Conservation (phyloP, 2,888 invertebrate species). For the Dolichopus griseipennis region DNA sequence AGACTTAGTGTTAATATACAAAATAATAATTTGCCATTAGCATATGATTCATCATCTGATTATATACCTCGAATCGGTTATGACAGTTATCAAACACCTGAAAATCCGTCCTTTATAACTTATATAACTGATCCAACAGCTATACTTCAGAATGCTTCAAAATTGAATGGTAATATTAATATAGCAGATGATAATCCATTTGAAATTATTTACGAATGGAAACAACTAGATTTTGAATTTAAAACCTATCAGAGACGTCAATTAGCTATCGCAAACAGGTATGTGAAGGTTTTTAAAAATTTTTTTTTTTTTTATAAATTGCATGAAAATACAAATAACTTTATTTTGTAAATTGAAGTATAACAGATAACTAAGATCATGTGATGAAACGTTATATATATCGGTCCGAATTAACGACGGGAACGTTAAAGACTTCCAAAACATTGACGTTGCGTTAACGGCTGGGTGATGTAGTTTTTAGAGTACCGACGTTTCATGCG, state of each 20-base stretch:
- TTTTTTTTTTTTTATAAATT: too few species aligned
- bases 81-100: neutral
- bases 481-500: too few species aligned
- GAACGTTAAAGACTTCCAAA: too few species aligned
- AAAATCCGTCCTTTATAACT: neutral
- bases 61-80: neutral
- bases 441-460: too few species aligned
- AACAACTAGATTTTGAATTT: constrained; percentile 63
- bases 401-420: too few species aligned
- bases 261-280: constrained; percentile 52
- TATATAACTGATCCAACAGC: neutral
- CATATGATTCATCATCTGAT: neutral
- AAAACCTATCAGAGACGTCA: constrained; percentile 50
- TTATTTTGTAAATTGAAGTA: too few species aligned
- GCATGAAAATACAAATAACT: too few species aligned
- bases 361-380: too few species aligned
- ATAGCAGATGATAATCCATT: constrained; percentile 21
- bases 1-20: neutral
- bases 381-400: too few species aligned
- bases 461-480: too few species aligned
- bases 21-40: neutral
- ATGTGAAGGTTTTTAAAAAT: too few species aligned
- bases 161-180: neutral
- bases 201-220: constrained; percentile 62
- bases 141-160: neutral